Conservation (phyloP, 2,113 vertebrate genomes). For the Grus americana region DNA sequence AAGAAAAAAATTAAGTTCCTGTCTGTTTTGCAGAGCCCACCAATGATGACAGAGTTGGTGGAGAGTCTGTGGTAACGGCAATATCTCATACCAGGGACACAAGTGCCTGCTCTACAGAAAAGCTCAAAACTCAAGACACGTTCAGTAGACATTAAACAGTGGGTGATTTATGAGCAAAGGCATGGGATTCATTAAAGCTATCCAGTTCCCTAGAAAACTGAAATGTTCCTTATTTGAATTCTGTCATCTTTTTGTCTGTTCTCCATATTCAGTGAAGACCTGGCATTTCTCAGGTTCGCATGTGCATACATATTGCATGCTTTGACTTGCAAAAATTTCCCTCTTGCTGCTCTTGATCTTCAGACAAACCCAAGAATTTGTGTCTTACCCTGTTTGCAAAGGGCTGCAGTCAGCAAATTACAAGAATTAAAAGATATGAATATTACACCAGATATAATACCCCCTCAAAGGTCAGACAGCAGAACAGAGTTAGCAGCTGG, state of each 20-base stretch:
- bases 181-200: not conserved
- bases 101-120: not conserved
- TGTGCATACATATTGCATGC: not conserved
- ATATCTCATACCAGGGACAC: not conserved
- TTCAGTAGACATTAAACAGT: not conserved
- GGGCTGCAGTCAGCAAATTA: not conserved
- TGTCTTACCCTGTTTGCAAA: not conserved
- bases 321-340: constrained; percentile 14
- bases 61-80: rapidly evolving
- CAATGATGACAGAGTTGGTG: not conserved
- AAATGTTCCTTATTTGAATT: not conserved
- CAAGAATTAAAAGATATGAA: not conserved
- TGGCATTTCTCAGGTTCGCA: not conserved
- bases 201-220: not conserved
- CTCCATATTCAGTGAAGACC: not conserved
- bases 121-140: rapidly evolving
- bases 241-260: not conserved
- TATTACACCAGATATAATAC: not conserved
- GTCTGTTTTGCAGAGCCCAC: not conserved
- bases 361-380: not conserved
- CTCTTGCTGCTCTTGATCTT: not conserved
- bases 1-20: not conserved
- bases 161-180: not conserved
- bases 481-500: not conserved
- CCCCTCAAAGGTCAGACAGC: not conserved